phyloP scores from a whole-genome alignment of 2,113 vertebrate genomes.

The Tachycineta bicolor region DNA sequence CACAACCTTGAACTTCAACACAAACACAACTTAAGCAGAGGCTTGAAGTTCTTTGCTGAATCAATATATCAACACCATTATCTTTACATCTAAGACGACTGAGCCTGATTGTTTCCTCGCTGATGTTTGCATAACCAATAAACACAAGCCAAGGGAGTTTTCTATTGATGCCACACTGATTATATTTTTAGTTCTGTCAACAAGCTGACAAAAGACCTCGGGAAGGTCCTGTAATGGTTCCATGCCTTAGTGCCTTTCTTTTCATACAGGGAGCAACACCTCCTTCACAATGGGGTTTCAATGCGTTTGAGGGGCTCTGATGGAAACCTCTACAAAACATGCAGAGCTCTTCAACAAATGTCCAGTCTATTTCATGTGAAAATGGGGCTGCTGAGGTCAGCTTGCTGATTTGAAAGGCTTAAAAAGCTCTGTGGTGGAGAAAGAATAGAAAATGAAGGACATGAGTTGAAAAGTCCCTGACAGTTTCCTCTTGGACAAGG shows the following conservation, averaged over 20 bases:
- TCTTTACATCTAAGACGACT: background rate
- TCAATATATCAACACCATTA: background rate
- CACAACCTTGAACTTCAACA: background rate
- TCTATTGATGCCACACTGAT: background rate
- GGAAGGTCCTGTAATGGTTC: constrained; percentile 3
- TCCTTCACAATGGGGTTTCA: background rate
- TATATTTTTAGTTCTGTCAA: constrained; percentile 11
- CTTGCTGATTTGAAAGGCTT: background rate
- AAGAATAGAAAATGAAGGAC: constrained; percentile 31
- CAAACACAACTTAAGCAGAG: background rate
- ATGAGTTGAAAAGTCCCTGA: background rate
- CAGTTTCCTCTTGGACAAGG: constrained; percentile 30
- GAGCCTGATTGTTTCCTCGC: background rate
- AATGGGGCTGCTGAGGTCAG: background rate
- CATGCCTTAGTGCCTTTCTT: constrained; percentile 1
- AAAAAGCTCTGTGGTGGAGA: background rate
- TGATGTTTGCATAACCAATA: constrained; percentile 29
- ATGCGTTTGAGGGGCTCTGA: background rate
- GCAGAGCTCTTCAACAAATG: background rate
- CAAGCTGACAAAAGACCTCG: background rate
- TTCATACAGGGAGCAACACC: background rate
- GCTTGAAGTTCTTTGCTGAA: constrained; percentile 13
- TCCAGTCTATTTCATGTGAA: background rate
- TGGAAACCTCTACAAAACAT: background rate
- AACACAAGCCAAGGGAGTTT: constrained; percentile 28